Evolutionary conservation across 2,888 invertebrate species (phyloP), one percentile per base, ranked within the genome.

Genomic region (Oasisia sp.): DNA sequence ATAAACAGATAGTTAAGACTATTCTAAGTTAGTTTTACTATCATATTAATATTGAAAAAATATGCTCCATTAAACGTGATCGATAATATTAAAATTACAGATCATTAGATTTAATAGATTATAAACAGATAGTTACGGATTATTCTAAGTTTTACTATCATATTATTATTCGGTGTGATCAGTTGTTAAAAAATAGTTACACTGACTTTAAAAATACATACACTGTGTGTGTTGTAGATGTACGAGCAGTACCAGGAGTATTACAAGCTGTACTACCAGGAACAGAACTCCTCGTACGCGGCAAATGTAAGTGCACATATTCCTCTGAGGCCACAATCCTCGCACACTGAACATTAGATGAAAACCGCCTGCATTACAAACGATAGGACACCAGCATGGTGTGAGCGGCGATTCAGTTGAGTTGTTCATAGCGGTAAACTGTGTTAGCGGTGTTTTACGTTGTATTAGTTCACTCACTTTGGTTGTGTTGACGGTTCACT

Each of bases 381-480:
- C 5, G 19, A 74, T 74, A 74, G 74, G 74, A 74, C n/a, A 27
- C 74, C 74, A 74, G 7, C 19, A 7, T 74, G 74, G 74, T 74
- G 74, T n/a, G n/a, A 19, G 74, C 74, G 19, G 19, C 27, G n/a
- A 19, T 74, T 74, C 27, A 74, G 74, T 74, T 74, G 74, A 74
- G 27, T 27, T 74, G 74, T 74, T 74, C 74, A 19, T 74, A 74
- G 74, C 74, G n/a, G 74, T 74, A 74, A 74, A 74, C 74, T 27
- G 74, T 74, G 74, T 74, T 74, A 74, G 27, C 27, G 74, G 27
- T 74, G 27, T 74, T 74, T 74, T n/a, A 7, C 27, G 74, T 74
- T 74, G 74, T 74, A 74, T 74, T 74, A n/a, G 74, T 74, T 74
- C 74, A 74, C 74, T 74, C 74, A 74, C 74, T 74, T n/a, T 74